Percentiles rank a stretch among this genome's conserved stretches.
phyloP scores from a whole-genome alignment of 2,113 vertebrate genomes.

The Castor canadensis region DNA sequence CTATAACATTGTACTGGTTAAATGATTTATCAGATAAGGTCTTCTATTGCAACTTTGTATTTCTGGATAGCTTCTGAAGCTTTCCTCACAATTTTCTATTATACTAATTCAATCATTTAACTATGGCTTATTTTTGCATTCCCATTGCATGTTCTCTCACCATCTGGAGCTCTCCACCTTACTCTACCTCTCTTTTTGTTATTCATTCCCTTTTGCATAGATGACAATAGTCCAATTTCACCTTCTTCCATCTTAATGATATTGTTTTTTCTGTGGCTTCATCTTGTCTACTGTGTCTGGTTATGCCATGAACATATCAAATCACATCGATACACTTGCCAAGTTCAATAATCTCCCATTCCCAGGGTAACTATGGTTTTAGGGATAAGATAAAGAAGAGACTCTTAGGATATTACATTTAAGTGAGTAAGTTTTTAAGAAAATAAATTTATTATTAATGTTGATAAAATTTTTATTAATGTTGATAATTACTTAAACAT shows the following conservation, averaged over 20 bases:
- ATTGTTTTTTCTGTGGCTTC: neutral
- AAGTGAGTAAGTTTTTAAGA: neutral
- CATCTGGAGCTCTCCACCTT: neutral
- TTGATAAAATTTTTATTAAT: conserved; percentile 26
- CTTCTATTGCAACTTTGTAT: neutral
- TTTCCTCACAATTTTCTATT: neutral
- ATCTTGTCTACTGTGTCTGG: neutral
- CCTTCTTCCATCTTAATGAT: neutral
- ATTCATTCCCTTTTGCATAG: neutral
- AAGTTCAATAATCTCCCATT: neutral
- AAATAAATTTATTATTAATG: neutral
- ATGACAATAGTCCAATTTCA: neutral
- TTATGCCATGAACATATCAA: neutral
- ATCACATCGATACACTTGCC: neutral
- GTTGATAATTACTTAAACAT: neutral
- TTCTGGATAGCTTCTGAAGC: neutral
- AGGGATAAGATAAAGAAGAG: neutral
- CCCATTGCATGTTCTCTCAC: neutral
- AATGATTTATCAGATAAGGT: neutral
- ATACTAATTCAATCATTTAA: neutral
- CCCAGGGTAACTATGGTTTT: neutral
- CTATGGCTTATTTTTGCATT: neutral
- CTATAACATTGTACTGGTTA: neutral
- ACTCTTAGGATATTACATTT: neutral
- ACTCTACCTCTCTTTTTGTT: neutral